Base-by-base conservation (phyloP, 53 echinoderm and acorn worm genomes). In the Astropecten irregularis region DNA sequence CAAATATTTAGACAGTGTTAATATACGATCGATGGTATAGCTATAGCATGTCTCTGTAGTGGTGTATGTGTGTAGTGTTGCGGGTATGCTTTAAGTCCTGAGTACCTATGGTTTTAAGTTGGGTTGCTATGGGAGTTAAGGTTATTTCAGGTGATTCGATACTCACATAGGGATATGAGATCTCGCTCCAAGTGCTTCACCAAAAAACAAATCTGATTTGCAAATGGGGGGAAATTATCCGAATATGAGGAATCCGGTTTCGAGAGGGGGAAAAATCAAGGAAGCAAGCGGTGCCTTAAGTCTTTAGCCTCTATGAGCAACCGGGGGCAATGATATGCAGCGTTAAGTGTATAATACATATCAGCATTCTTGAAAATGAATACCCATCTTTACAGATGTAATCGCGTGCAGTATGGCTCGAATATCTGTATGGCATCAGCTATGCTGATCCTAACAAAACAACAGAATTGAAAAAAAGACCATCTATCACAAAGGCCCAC, bases 141-240 rank as follows among this genome's bases (percentile, higher is more conserved):
- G 76, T 76, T 76, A 76, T 8, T 76, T 22, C 40, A 39, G 57
- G 76, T 76, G 55, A 76, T 40, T 76, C 36, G 56, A 73, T 54
- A 31, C 48, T 32, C 22, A 54, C 54, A 52, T 18, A 20, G 35
- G 54, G 38, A 56, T 56, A 27, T 65, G 19, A 18, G 26, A 76
- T 29, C 40, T 40, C 28, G 34, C 40, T 58, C 38, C 52, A 30
- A 13, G 13, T 54, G 18, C 37, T 21, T 27, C 29, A 36, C 16
- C 39, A 14, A 73, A 42, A 42, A 42, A 42, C 42, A 79, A 46
- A 79, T 79, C 62, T 62, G 79, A 79, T 79, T 79, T 62, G 60
- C 79, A 79, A 79, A 79, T 79, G 61, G 79, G n/a, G n/a, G 79
- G 31, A 79, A 79, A 79, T 79, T 62, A 62, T 62, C 63, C 56